Conservation (phyloP, 2,888 invertebrate genomes). For the Hirudinaria manillensis region DNA sequence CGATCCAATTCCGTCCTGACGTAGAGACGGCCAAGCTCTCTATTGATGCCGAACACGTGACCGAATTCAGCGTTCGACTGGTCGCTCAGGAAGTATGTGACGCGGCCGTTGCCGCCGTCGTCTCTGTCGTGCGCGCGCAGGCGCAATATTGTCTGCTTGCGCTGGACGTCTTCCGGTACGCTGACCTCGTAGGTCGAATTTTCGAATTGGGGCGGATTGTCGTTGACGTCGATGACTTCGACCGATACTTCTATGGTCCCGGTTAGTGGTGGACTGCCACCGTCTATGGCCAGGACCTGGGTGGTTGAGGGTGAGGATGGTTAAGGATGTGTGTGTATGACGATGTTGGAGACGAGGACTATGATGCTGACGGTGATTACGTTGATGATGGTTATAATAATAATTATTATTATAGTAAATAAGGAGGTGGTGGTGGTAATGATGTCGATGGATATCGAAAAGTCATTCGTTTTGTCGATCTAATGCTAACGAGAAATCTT, state of each 20-base stretch:
- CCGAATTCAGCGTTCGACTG: slow-evolving; percentile 9
- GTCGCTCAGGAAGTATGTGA: not conserved
- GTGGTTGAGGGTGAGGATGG: not conserved
- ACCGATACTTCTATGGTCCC: slow-evolving; percentile 8
- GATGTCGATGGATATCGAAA: too few relatives aligned
- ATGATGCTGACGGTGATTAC: too few relatives aligned
- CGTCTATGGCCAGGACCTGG: slow-evolving; percentile 18
- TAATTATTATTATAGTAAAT: too few relatives aligned
- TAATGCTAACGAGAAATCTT: too few relatives aligned
- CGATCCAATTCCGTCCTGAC: not conserved
- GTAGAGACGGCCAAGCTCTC: slow-evolving; percentile 58
- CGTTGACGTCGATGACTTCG: slow-evolving; percentile 19
- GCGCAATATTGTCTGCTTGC: not conserved
- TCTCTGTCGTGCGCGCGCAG: slow-evolving; percentile 72
- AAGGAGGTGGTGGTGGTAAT: too few relatives aligned
- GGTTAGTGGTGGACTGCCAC: not conserved
- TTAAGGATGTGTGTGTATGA: not conserved
- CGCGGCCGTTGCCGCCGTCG: slow-evolving; percentile 72
- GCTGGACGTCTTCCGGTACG: not conserved
- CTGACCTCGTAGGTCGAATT: not conserved
- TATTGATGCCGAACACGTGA: slow-evolving; percentile 12
- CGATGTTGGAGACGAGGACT: too few relatives aligned
- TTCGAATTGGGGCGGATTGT: slow-evolving; percentile 17
- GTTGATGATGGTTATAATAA: too few relatives aligned
- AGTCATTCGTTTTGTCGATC: too few relatives aligned